phyloP scores from a whole-genome alignment of 2,113 vertebrate species.

The Phainopepla nitens region DNA sequence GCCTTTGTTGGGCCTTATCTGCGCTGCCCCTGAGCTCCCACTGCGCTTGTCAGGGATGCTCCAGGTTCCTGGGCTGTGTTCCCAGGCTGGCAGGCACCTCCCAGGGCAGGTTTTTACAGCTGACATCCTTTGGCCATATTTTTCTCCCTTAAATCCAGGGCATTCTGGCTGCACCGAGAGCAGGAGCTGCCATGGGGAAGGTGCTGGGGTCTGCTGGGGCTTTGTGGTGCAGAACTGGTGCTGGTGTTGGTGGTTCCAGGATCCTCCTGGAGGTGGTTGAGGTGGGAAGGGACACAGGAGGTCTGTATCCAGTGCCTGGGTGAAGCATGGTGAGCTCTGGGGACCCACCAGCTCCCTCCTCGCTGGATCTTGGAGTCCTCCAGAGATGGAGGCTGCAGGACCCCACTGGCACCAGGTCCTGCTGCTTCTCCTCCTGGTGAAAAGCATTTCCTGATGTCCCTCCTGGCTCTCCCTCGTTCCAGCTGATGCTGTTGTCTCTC shows the following conservation, averaged over 20 bases:
- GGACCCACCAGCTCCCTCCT: not conserved
- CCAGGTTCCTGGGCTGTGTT: not conserved
- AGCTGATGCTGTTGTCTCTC: not conserved
- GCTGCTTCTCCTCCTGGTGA: not conserved
- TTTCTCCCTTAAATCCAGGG: not conserved
- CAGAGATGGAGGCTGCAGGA: not conserved
- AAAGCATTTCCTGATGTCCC: not conserved
- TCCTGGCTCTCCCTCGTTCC: not conserved
- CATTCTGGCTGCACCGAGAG: fast-evolving
- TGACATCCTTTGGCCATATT: fast-evolving
- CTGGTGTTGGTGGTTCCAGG: not conserved
- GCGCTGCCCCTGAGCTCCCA: not conserved
- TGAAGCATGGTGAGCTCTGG: not conserved
- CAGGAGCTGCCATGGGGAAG: fast-evolving
- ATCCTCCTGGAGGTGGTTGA: not conserved
- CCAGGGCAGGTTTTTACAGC: not conserved
- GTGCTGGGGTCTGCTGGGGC: fast-evolving
- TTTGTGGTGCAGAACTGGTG: not conserved
- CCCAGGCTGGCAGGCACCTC: not conserved
- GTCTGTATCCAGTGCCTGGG: not conserved
- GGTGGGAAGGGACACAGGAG: not conserved
- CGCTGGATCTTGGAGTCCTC: fast-evolving
- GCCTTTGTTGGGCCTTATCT: slow-evolving; percentile 34
- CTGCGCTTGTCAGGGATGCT: not conserved
- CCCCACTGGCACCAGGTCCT: not conserved